A percentile compares a stretch with the other conserved stretches of the same genome.
phyloP scores from a whole-genome alignment of 1,140 invertebrate species.

The Drosophila willistoni region DNA sequence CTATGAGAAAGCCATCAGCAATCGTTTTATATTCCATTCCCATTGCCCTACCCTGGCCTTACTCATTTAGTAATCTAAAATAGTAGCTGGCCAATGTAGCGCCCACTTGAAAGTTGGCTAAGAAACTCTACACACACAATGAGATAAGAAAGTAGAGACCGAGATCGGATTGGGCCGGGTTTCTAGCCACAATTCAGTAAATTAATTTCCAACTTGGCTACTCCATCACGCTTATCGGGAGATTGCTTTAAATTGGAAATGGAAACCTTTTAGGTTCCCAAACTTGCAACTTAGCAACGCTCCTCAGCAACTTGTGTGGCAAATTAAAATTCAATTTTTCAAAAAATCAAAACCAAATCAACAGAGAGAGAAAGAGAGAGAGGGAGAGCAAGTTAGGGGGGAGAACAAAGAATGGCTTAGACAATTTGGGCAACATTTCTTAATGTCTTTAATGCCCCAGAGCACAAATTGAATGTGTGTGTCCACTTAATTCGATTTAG shows the following conservation, averaged over 20 bases:
- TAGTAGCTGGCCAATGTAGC: conserved; percentile 49
- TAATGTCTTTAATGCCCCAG: conserved; percentile 37
- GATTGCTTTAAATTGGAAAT: conserved; percentile 47
- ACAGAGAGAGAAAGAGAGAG: conserved; percentile 40
- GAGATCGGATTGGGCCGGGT: not conserved
- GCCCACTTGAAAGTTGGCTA: conserved; percentile 34
- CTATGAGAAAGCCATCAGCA: conserved; percentile 15
- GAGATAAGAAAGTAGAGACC: not conserved
- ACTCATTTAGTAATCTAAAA: conserved; percentile 50
- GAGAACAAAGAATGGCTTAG: conserved; percentile 14
- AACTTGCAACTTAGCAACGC: conserved; percentile 28
- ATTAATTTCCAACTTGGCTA: conserved; percentile 60
- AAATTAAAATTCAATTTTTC: conserved; percentile 82
- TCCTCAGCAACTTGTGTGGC: conserved; percentile 65
- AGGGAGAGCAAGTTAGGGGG: conserved; percentile 8
- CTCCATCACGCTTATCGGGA: conserved; percentile 65
- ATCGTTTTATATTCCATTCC: not conserved
- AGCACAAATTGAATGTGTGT: conserved; percentile 62
- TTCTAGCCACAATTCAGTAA: conserved; percentile 28
- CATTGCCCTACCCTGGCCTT: not conserved
- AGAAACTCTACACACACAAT: conserved; percentile 19
- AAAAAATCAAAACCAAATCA: conserved; percentile 64
- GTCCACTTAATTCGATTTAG: conserved; percentile 74
- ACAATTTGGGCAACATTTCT: conserved; percentile 10
- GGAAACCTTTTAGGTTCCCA: conserved; percentile 67